Conservation (phyloP, 2,113 vertebrate genomes). For the Oxyura jamaicensis region DNA sequence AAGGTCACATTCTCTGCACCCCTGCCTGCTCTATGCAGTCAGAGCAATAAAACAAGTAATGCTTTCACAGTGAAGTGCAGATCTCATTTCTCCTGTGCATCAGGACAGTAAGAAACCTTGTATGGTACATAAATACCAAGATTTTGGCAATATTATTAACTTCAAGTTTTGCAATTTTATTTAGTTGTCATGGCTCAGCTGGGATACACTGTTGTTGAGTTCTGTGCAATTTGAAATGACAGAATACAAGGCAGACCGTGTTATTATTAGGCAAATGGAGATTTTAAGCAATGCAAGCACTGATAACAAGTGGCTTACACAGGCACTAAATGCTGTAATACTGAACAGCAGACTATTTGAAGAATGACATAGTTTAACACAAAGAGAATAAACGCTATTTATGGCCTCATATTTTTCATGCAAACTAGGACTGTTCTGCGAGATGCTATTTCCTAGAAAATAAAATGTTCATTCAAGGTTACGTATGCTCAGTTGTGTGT, state of each 20-base stretch:
- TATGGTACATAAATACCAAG: constrained; percentile 34
- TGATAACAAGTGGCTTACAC: constrained; percentile 21
- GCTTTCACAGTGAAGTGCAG: not conserved
- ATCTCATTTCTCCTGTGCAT: constrained; percentile 54
- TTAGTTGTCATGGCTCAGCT: constrained; percentile 41
- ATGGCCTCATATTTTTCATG: not conserved
- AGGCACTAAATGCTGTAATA: constrained; percentile 10
- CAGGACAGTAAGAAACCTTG: constrained; percentile 44
- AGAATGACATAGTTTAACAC: not conserved
- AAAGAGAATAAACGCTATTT: not conserved
- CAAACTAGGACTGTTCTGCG: not conserved
- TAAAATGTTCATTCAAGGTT: not conserved
- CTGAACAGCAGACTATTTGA: not conserved
- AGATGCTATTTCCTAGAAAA: not conserved
- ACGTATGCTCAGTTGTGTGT: not conserved
- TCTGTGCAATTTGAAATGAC: constrained; percentile 43
- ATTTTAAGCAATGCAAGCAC: constrained; percentile 13
- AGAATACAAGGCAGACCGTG: constrained; percentile 11
- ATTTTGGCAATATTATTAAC: constrained; percentile 42
- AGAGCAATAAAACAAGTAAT: constrained; percentile 52
- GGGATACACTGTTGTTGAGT: not conserved
- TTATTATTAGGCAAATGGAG: constrained; percentile 5
- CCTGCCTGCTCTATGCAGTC: not conserved
- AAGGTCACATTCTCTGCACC: constrained; percentile 4
- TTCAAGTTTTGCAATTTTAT: constrained; percentile 62